phyloP scores from a whole-genome alignment of 2,797 vertebrate species.

The Hozukius guyotensis region DNA sequence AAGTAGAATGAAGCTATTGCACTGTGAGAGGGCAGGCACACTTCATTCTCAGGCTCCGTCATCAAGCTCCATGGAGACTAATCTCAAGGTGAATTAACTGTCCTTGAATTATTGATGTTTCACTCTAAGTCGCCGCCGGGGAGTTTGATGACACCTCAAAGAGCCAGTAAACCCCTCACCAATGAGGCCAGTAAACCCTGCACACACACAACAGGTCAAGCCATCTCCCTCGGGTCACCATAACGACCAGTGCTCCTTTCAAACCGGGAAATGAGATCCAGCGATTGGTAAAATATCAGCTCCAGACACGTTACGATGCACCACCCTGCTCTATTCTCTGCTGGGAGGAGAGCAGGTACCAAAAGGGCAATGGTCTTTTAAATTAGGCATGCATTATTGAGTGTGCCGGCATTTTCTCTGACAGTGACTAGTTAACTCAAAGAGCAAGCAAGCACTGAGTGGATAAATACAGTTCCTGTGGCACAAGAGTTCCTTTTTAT shows the following conservation, averaged over 20 bases:
- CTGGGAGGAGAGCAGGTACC: constrained; percentile 31
- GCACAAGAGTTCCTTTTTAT: constrained; percentile 9
- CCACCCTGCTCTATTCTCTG: constrained; percentile 37
- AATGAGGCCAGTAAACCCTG: constrained; percentile 39
- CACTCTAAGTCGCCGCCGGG: constrained; percentile 31
- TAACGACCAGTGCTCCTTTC: constrained; percentile 25
- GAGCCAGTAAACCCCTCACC: constrained; percentile 46
- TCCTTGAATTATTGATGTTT: constrained; percentile 76
- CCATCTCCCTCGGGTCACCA: constrained; percentile 41
- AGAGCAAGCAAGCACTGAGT: constrained; percentile 29
- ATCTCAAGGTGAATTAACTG: constrained; percentile 75
- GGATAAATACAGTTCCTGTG: constrained; percentile 42
- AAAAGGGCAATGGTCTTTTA: constrained; percentile 60
- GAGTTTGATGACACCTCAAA: constrained; percentile 47
- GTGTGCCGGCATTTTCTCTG: constrained; percentile 37
- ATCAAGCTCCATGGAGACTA: constrained; percentile 34
- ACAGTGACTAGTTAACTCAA: constrained; percentile 46
- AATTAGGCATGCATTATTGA: constrained; percentile 68
- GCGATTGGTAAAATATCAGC: constrained; percentile 45
- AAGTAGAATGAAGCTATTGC: constrained; percentile 32
- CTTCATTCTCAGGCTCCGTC: constrained; percentile 22
- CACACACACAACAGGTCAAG: constrained; percentile 38
- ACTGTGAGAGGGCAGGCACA: not conserved
- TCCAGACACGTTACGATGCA: constrained; percentile 23
- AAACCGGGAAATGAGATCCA: constrained; percentile 44